Percentiles rank a stretch among this genome's conserved stretches.
Conservation (phyloP, 1,140 invertebrate species). For the Leptinotarsa defecta region DNA sequence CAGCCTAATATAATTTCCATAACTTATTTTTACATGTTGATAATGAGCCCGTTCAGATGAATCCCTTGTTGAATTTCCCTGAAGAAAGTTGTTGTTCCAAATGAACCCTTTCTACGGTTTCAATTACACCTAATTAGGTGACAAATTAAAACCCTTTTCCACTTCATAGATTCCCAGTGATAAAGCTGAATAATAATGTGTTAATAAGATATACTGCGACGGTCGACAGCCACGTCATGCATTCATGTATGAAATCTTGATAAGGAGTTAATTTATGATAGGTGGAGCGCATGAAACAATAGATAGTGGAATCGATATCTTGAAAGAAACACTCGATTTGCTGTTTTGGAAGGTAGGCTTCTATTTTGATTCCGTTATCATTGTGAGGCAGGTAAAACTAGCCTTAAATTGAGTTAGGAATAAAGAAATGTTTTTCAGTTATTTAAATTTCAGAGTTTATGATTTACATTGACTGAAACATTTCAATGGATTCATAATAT, state of each 20-base stretch:
- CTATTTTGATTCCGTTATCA: no score
- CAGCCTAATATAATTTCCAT: no score
- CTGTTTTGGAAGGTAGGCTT: no score
- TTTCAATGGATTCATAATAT: no score
- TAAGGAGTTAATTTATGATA: neutral
- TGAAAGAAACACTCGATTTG: neutral
- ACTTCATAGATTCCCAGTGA: conserved; percentile 1
- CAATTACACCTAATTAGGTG: conserved; percentile 14
- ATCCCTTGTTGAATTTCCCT: neutral
- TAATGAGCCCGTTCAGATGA: no score
- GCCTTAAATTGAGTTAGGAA: no score
- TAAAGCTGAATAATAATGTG: conserved; percentile 20
- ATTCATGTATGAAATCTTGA: conserved; percentile 14
- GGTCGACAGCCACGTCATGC: conserved; percentile 11
- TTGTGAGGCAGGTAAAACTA: no score
- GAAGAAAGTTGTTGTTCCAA: neutral
- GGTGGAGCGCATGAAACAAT: neutral
- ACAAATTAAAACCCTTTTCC: conserved; percentile 14
- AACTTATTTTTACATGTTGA: no score
- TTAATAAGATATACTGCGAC: conserved; percentile 19
- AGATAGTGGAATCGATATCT: conserved; percentile 14
- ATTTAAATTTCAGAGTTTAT: no score
- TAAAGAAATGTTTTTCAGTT: no score
- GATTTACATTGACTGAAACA: no score
- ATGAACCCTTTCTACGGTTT: neutral